Evolutionary conservation across 2,797 vertebrate genomes (phyloP).

Genomic region (Enteromius unitaeniatus): DNA sequence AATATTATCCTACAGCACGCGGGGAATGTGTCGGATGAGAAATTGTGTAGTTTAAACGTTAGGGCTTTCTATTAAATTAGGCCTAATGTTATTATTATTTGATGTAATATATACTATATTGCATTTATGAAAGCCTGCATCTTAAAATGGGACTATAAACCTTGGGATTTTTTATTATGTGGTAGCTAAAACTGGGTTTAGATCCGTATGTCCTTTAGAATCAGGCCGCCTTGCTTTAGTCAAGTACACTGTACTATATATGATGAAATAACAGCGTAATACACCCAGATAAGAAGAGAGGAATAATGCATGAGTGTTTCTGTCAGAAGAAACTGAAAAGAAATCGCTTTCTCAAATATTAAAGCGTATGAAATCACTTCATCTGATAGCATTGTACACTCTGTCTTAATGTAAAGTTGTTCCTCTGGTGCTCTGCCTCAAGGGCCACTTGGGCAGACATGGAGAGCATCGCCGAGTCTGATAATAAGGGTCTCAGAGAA

Average conservation of each 20-base stretch:
- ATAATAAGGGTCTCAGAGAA: conserved; percentile 37
- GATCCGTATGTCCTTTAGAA: conserved; percentile 23
- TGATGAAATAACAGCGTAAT: conserved; percentile 61
- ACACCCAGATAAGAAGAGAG: conserved; percentile 34
- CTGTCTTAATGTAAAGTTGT: conserved; percentile 18
- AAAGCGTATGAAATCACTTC: not conserved
- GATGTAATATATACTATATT: not conserved
- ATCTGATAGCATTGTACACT: conserved; percentile 20
- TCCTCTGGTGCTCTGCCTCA: conserved; percentile 1
- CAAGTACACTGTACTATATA: conserved; percentile 35
- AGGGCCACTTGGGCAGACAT: conserved; percentile 19
- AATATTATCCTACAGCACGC: conserved; percentile 15
- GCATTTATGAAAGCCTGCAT: not conserved
- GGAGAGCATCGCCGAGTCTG: conserved; percentile 16
- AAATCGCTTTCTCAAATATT: not conserved
- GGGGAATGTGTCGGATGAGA: not conserved
- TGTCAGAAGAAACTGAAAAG: not conserved
- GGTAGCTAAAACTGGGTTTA: not conserved
- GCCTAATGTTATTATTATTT: not conserved
- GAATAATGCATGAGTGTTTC: conserved; percentile 31
- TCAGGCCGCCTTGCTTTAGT: conserved; percentile 31
- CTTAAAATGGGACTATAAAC: not conserved
- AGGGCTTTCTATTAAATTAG: not conserved
- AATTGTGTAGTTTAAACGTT: not conserved
- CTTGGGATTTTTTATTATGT: not conserved